A percentile compares a stretch with the other conserved stretches of the same genome.
These are phyloP conservation scores for Scaptodrosophila lebanonensis DNA, from an alignment of 1,140 invertebrate genomes.

Conservation along the genomic window DNA sequence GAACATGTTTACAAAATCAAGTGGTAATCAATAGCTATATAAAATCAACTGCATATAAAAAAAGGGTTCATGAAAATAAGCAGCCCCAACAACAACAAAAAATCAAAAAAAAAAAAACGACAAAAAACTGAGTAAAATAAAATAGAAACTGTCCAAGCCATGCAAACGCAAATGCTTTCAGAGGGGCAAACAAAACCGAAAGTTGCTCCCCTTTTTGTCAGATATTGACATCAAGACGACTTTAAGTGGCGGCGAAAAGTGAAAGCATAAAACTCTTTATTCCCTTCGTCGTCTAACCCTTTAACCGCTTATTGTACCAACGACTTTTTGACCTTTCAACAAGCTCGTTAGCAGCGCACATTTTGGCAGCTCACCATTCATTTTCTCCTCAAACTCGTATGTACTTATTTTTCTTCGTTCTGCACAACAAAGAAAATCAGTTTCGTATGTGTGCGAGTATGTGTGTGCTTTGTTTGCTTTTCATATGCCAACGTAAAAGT, in stretches of 20 bases:
- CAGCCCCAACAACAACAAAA: slow-evolving; percentile 1
- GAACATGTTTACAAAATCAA: too few species aligned
- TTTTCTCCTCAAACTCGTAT: too few species aligned
- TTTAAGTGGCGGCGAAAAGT: neutral
- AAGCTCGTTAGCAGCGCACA: neutral
- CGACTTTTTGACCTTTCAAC: slow-evolving; percentile 19
- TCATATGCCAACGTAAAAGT: too few species aligned
- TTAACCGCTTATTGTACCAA: too few species aligned
- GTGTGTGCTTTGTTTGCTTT: too few species aligned
- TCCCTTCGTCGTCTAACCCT: slow-evolving; percentile 9
- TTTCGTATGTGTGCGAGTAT: too few species aligned
- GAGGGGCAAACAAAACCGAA: neutral
- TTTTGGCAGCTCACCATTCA: too few species aligned
- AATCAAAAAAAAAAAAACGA: slow-evolving; percentile 4
- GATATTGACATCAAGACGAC: slow-evolving; percentile 3
- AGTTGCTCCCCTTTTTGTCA: slow-evolving; percentile 1
- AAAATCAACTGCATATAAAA: slow-evolving; percentile 22
- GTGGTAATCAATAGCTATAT: too few species aligned
- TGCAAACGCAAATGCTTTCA: slow-evolving; percentile 8
- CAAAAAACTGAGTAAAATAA: slow-evolving; percentile 31
- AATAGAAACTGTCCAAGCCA: slow-evolving; percentile 25
- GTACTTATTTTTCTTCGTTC: slow-evolving; percentile 8
- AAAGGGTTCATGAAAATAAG: slow-evolving; percentile 4
- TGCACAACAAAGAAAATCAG: slow-evolving; percentile 32
- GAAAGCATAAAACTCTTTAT: slow-evolving; percentile 19